These are phyloP conservation scores for Psilopogon haemacephalus DNA, from an alignment of 2,113 vertebrate genomes.

Conservation along the genomic window DNA sequence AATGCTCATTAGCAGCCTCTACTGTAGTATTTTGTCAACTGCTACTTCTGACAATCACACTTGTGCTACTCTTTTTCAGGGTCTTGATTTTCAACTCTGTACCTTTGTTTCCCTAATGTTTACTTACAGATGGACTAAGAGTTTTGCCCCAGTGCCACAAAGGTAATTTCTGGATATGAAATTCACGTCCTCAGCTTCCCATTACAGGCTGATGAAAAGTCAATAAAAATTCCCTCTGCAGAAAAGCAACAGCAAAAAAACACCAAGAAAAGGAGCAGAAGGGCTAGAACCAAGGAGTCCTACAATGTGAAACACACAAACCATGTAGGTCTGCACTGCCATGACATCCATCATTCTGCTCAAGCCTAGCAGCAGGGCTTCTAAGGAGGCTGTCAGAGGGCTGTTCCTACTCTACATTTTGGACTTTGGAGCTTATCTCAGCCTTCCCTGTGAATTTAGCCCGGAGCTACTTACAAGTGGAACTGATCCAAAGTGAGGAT, in stretches of 20 bases:
- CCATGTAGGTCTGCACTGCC: accelerated
- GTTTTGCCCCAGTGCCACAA: neutral
- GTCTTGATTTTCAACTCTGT: neutral
- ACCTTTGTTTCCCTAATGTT: neutral
- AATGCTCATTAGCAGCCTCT: neutral
- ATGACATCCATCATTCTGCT: neutral
- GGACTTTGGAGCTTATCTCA: neutral
- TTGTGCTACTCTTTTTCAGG: neutral
- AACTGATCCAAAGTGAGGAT: neutral
- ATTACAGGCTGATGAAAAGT: neutral
- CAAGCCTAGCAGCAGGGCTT: neutral
- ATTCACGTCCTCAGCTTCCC: neutral
- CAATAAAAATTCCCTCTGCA: neutral
- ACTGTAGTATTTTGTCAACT: neutral
- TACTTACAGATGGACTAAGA: neutral
- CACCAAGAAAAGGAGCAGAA: neutral
- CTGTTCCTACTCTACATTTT: neutral
- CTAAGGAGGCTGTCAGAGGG: neutral
- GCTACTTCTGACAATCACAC: neutral
- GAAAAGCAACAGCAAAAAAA: neutral
- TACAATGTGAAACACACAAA: neutral
- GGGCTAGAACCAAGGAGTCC: neutral
- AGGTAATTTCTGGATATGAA: neutral
- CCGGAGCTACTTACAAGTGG: neutral
- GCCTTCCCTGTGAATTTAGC: neutral